Base-by-base conservation (phyloP, 2,888 invertebrate species). In the Aspidiotus destructor region DNA sequence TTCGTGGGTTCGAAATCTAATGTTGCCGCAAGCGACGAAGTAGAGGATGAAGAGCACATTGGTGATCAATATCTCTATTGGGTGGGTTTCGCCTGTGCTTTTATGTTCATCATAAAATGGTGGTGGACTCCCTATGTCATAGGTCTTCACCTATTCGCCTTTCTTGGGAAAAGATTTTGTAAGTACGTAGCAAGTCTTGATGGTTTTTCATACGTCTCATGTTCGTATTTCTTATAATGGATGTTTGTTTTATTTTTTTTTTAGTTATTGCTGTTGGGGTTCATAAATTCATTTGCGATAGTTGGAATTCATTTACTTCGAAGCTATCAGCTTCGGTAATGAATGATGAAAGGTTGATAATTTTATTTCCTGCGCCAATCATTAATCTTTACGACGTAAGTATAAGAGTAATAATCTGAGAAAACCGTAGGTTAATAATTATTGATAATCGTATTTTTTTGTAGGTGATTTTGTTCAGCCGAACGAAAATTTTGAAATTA, bases 301-400 rank as follows among this genome's bases (percentile, higher is more conserved):
- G 41, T 16, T 40, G 57, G 40, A 64, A n/a, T 9, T 28, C 13
- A 28, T 58, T 28, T 58, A 13, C 13, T 10, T 13, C 17, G 2
- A 28, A 11, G 8, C 17, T 58, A 17, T 13, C 58, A 10, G 13
- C 17, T 9, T 44, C 42, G 11, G 13, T 65, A n/a, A 5, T 63
- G 17, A 55, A 60, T 40, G 42, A 57, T 28, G 65, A 65, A 28
- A 82, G 89, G 78, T 83, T 81, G 71, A 82, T 84, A 72, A 78
- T 78, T 9, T 70, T 81, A 11, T 75, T 77, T 67, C 81, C 95
- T 0, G 83, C 86, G 0, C 89, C 90, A 73, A 81, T 93, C 57
- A 83, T 86, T 52, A 91, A 92, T 6, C 79, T 92, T 0, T 81
- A 85, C 69, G 87, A 87, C 77, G 79, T 93, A 72, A 80, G 76